Evolutionary conservation across 2,797 vertebrate species (phyloP).

Genomic region (Anisognathus igniventris): DNA sequence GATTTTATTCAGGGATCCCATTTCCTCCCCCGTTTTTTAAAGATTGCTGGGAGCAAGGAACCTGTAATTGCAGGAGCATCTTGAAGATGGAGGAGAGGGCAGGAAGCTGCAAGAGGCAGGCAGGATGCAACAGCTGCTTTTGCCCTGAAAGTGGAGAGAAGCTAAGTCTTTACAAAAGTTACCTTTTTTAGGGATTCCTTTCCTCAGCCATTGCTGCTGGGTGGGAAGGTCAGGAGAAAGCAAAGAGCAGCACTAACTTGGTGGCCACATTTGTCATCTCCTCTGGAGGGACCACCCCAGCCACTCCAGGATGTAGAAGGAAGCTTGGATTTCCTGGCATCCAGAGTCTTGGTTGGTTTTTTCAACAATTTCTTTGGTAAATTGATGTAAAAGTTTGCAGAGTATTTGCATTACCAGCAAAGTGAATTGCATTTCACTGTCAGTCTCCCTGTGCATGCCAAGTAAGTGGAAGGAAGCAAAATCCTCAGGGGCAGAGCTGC

Average conservation of each 20-base stretch:
- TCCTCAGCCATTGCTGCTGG: not conserved
- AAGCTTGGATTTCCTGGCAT: not conserved
- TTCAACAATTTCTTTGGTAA: not conserved
- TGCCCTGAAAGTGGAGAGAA: not conserved
- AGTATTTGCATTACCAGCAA: not conserved
- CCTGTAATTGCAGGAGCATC: not conserved
- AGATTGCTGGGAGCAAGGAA: not conserved
- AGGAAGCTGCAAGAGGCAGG: not conserved
- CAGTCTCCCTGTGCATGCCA: not conserved
- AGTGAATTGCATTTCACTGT: not conserved
- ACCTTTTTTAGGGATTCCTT: not conserved
- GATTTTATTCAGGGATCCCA: not conserved
- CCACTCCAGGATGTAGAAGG: not conserved
- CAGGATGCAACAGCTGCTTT: not conserved
- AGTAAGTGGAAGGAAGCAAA: not conserved
- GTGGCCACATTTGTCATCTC: rapidly evolving
- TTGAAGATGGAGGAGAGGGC: not conserved
- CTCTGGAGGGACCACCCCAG: not conserved
- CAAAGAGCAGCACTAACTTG: not conserved
- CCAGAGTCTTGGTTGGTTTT: not conserved
- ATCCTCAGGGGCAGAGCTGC: not conserved
- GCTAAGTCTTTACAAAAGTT: not conserved
- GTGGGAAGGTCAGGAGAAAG: not conserved
- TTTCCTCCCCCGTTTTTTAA: not conserved
- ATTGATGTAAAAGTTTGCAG: not conserved